Percentiles rank a stretch among this genome's conserved stretches.
Evolutionary conservation across 2,113 vertebrate species (phyloP).

Genomic region (Narcine bancroftii): DNA sequence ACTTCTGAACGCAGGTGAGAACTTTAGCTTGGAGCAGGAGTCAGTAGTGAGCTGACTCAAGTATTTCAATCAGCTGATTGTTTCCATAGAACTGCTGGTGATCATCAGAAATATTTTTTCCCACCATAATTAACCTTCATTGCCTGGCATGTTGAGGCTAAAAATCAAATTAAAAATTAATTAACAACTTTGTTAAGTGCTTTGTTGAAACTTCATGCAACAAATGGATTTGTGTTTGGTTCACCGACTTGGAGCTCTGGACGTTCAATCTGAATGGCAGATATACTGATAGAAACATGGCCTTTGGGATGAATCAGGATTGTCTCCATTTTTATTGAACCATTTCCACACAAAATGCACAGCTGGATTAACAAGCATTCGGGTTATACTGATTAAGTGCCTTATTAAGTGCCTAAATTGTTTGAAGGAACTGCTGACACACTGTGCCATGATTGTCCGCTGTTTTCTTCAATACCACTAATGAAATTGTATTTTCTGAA

Average conservation of each 20-base stretch:
- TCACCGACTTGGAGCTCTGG: background rate
- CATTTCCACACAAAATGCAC: conserved; percentile 14
- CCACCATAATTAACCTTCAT: background rate
- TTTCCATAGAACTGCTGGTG: no score
- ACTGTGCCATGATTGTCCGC: background rate
- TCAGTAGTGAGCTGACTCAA: no score
- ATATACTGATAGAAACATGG: background rate
- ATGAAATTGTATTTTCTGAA: background rate
- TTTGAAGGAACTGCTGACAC: conserved; percentile 13
- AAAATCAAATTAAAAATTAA: conserved; percentile 2
- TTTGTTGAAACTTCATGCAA: background rate
- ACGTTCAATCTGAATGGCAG: background rate
- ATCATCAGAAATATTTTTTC: no score
- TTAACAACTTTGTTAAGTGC: background rate
- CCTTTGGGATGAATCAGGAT: background rate
- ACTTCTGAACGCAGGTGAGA: no score
- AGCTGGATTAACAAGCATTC: conserved; percentile 23
- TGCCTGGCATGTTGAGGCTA: background rate
- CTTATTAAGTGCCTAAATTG: background rate
- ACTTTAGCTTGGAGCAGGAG: no score
- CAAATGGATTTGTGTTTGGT: background rate
- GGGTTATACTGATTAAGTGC: background rate
- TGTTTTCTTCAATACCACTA: background rate
- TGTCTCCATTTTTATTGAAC: background rate
- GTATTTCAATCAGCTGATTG: no score